Evolutionary conservation across 2,113 vertebrate genomes (phyloP), one percentile per base, ranked within the genome.

Genomic region (Oncorhynchus keta): DNA sequence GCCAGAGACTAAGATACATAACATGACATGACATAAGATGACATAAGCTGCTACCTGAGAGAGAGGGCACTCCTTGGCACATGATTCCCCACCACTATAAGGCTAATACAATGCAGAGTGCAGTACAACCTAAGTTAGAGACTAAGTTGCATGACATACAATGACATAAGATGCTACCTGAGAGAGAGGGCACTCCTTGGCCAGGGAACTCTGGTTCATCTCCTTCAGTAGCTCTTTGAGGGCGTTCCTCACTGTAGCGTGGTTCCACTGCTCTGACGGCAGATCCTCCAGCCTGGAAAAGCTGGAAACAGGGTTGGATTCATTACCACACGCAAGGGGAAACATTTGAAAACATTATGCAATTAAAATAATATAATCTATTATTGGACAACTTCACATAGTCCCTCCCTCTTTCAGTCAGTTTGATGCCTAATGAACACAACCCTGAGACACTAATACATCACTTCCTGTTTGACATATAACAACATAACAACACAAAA

Each of bases 121-220:
- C 35, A 39, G 35, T 39, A 39, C 35, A 39, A 39, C 1, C 35
- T 39, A 39, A 39, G 6, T 1, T 8, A 39, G 51, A 57, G 51
- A 18, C 51, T 57, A 14, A 57, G 12, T 57, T 39, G 14, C 49
- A 51, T 16, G 11, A 11, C 49, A 51, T 18, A 14, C 18, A 4
- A 51, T 18, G 51, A 55, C 51, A 55, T 5, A 30, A 30, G 6
- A 14, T 35, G 67, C 35, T 73, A 98, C 96, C 96, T 98, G 96
- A 68, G 96, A 97, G 76, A 98, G 96, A 75, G 96, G 96, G 91
- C 96, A 97, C 94, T 98, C 96, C 94, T 96, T 97, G 91, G 96
- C 95, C 94, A 98, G 88, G 62, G 95, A 90, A 87, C 95, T 96
- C 93, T 96, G 96, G 91, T 96, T 97, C 94, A 94, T 97, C 86